Percentiles rank a stretch among this genome's conserved stretches.
Evolutionary conservation across 2,113 vertebrate species (phyloP).

Genomic region (Channa argus): DNA sequence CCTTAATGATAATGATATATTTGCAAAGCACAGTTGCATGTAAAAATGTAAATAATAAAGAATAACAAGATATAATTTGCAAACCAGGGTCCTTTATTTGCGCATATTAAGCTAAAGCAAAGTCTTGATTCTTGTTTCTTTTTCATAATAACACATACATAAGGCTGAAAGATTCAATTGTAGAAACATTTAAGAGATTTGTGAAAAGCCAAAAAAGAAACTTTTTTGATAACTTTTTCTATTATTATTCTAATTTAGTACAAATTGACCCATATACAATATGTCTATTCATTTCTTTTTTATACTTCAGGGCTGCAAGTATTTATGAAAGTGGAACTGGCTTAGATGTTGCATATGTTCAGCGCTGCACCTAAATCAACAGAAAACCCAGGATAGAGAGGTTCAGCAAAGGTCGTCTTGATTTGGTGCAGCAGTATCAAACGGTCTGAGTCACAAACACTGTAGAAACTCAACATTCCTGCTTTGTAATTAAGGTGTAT

Average conservation of each 20-base stretch:
- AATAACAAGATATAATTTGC: conserved; percentile 7
- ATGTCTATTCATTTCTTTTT: too few species aligned
- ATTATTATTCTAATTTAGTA: too few species aligned
- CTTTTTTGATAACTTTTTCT: too few species aligned
- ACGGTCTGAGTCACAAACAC: conserved; percentile 68
- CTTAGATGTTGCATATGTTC: conserved; percentile 44
- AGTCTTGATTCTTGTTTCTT: neutral
- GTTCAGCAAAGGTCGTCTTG: conserved; percentile 60
- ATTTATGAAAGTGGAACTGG: neutral
- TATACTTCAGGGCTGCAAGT: too few species aligned
- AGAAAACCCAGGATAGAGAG: conserved; percentile 72
- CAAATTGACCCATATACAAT: too few species aligned
- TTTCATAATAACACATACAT: too few species aligned
- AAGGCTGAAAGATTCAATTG: too few species aligned
- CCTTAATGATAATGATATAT: too few species aligned
- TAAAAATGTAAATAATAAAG: conserved; percentile 4
- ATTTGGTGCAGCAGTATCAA: conserved; percentile 55
- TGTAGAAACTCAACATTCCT: conserved; percentile 85
- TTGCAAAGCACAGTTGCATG: too few species aligned
- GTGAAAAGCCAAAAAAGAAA: too few species aligned
- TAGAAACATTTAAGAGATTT: too few species aligned
- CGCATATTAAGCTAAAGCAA: neutral
- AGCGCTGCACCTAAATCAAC: conserved; percentile 61
- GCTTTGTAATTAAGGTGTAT: conserved; percentile 79
- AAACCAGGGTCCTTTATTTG: neutral